Base-by-base conservation (phyloP, 2,113 vertebrate species). In the Procapra przewalskii region DNA sequence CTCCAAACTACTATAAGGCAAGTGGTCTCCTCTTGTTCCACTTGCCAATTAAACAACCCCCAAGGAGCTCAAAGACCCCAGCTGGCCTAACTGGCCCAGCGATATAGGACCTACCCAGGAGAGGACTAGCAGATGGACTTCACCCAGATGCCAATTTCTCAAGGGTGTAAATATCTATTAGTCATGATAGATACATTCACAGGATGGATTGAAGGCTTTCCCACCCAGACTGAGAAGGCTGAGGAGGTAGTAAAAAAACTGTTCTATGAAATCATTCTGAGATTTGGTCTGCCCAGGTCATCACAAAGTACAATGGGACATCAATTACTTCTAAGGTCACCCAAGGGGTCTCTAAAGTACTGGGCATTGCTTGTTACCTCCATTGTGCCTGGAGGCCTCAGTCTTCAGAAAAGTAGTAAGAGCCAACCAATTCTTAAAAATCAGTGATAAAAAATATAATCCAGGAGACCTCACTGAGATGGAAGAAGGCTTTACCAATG, bases 41-140 rank as follows among this genome's bases (percentile, higher is more conserved):
- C n/a, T 40, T 71, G 67, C n/a, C 67, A 71, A 2, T 40, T 71
- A 71, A 71, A 40, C 19, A 71, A 40, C 19, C n/a, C 19, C 19
- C n/a, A 40, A 71, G 36, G n/a, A 71, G 67, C 67, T 21, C 9
- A 0, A 40, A 23, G n/a, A 71, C n/a, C 19, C n/a, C 19, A 71
- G 10, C 10, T 71, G 67, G n/a, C 67, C 67, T 21, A 11, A 36
- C n/a, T 36, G 17, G 2, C 5, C 64, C n/a, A 40, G 23, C 0
- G n/a, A 23, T 12, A 3, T 12, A 4, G 11, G 10, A 40, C n/a
- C 19, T 71, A 40, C 19, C 19, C n/a, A 71, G 67, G 19, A 71
- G 67, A 23, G 67, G 19, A 71, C 67, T 71, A 5, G 19, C n/a
- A 23, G 67, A 40, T 40, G 67, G n/a, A 71, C 67, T 40, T 71